A percentile compares a stretch with the other conserved stretches of the same genome.
These are phyloP conservation scores for Chironomus striatipennis DNA, from an alignment of 1,140 invertebrate species.

Conservation along the genomic window DNA sequence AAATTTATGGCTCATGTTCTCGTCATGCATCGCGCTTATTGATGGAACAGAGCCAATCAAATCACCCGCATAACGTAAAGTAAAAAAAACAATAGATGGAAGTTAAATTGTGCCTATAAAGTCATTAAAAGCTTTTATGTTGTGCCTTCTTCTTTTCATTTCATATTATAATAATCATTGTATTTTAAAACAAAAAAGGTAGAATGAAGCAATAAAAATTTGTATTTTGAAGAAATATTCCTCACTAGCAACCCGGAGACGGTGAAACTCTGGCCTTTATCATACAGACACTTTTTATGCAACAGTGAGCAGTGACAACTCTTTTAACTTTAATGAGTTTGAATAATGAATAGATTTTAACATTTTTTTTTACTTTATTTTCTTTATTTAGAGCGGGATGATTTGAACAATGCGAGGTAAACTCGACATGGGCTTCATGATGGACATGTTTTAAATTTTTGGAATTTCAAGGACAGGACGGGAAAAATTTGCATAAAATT, in stretches of 20 bases:
- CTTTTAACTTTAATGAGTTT: slow-evolving; percentile 3
- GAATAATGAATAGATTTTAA: too few species aligned
- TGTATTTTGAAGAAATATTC: not conserved
- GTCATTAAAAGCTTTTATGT: slow-evolving; percentile 9
- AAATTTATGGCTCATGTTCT: not conserved
- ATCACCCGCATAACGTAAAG: slow-evolving; percentile 14
- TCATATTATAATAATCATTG: too few species aligned
- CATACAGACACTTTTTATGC: slow-evolving; percentile 20
- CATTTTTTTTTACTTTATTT: too few species aligned
- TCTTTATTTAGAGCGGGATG: too few species aligned
- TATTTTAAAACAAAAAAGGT: too few species aligned
- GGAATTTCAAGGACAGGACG: too few species aligned
- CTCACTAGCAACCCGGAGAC: not conserved
- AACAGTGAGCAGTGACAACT: slow-evolving; percentile 20
- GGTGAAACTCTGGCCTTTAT: not conserved
- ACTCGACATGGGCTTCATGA: too few species aligned
- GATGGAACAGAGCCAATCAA: not conserved
- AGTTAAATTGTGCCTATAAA: slow-evolving; percentile 6
- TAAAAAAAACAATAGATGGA: slow-evolving; percentile 1
- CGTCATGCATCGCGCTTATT: not conserved
- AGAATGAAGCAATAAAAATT: slow-evolving; percentile 17
- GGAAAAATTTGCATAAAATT: too few species aligned
- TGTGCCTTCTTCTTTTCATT: too few species aligned
- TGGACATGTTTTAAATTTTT: too few species aligned
- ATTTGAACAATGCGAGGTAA: too few species aligned